Evolutionary conservation across 2,888 invertebrate genomes (phyloP), one percentile per base, ranked within the genome.

Genomic region (Camptogramma bilineatum): DNA sequence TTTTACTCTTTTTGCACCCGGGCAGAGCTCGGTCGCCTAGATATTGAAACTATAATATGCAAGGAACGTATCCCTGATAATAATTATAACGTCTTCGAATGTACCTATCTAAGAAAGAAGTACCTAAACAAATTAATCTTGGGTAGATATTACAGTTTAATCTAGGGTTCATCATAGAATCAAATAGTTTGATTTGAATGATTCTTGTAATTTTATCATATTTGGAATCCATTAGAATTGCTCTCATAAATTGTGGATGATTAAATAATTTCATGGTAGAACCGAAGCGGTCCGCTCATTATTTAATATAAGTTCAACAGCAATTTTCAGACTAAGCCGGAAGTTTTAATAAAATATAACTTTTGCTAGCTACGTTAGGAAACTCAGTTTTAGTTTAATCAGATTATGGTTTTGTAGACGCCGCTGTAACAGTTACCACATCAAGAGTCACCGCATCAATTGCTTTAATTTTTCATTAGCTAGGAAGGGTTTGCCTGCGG

Each of bases 371-470:
- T 50, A 52, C 42, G 60, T 52, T 58, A 34, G 28, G 46, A 54
- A 64, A 58, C 53, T 59, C 19, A 57, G 66, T 53, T 66, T 62
- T 59, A 48, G 46, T 54, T 42, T 63, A 56, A 64, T 66, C 21
- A 52, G 42, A 57, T 67, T 44, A 50, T 50, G 53, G 57, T 62
- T 61, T 55, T 16, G 53, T 48, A 39, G 17, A 42, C n/a, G 16
- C 10, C 7, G 16, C 34, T 34, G 28, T 9, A 61, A 53, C 21
- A 47, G 58, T 47, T 18, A 51, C 50, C 10, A 47, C 47, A 24
- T 39, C 9, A 53, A 48, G 17, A 53, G 4, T 21, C 21, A 28
- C n/a, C 48, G 28, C 18, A 18, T 47, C 13, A 31, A 28, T 28
- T 17, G 19, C 46, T 47, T 54, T 28, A 46, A 0, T 5, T 44